Evolutionary conservation across 2,113 vertebrate species (phyloP).

Genomic region (Todiramphus chloris): DNA sequence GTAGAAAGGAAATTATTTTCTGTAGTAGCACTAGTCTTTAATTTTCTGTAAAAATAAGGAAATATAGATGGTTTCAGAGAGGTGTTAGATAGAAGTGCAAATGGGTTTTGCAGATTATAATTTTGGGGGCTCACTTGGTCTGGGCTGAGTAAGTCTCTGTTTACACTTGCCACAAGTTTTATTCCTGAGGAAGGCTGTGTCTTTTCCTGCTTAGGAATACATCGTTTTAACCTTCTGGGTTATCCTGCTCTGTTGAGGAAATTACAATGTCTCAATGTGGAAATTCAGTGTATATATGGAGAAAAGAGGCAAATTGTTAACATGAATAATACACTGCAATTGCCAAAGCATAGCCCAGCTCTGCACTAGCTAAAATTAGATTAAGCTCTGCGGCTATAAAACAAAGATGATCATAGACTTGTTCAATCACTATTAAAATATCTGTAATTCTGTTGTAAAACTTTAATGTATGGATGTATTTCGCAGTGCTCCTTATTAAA

Average conservation of each 20-base stretch:
- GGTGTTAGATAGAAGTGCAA: neutral
- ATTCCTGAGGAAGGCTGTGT: neutral
- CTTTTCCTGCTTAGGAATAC: neutral
- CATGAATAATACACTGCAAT: conserved; percentile 27
- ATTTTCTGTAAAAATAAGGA: neutral
- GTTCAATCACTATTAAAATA: conserved; percentile 70
- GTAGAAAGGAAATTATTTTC: conserved; percentile 17
- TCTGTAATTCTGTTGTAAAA: conserved; percentile 69
- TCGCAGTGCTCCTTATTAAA: conserved; percentile 71
- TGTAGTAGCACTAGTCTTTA: neutral
- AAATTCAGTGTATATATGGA: neutral
- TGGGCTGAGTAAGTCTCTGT: neutral
- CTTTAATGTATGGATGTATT: conserved; percentile 67
- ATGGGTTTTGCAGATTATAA: neutral
- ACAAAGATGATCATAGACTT: conserved; percentile 63
- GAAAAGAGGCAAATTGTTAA: conserved; percentile 34
- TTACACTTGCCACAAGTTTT: neutral
- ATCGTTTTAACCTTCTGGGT: neutral
- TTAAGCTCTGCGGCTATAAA: conserved; percentile 70
- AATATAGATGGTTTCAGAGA: neutral
- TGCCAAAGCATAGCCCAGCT: conserved; percentile 23
- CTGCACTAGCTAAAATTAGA: conserved; percentile 64
- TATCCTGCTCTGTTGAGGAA: conserved; percentile 19
- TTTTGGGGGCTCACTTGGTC: neutral
- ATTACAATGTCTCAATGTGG: neutral